phyloP scores from a whole-genome alignment of 1,140 invertebrate species.

The Cyrtorhinus lividipennis region DNA sequence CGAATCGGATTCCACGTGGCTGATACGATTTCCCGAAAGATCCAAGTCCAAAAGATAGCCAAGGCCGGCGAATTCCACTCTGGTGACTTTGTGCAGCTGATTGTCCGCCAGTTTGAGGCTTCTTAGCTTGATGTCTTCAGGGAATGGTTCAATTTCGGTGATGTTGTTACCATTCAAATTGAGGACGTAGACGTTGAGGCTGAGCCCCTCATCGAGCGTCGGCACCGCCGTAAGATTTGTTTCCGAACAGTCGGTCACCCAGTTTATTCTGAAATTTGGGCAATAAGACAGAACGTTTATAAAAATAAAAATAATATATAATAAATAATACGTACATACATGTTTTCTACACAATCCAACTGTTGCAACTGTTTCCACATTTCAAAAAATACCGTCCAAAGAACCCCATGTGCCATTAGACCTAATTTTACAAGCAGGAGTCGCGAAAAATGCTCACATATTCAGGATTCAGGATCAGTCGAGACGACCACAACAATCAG shows the following conservation, averaged over 20 bases:
- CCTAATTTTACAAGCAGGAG: no score
- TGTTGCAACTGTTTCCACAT: no score
- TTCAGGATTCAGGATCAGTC: no score
- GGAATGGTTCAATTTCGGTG: constrained; percentile 41
- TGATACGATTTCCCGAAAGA: constrained; percentile 48
- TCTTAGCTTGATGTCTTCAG: constrained; percentile 46
- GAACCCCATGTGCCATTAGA: no score
- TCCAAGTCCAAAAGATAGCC: constrained; percentile 53
- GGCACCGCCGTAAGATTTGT: constrained; percentile 55
- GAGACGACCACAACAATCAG: no score
- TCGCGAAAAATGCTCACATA: no score
- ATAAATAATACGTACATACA: no score
- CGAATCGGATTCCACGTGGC: constrained; percentile 43
- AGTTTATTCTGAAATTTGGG: constrained; percentile 47
- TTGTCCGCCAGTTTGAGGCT: constrained; percentile 55
- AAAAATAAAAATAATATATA: no score
- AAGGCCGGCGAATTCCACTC: constrained; percentile 43
- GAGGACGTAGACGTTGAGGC: constrained; percentile 50
- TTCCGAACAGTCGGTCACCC: constrained; percentile 60
- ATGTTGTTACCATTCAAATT: constrained; percentile 56
- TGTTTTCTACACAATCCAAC: no score
- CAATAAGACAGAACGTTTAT: no score
- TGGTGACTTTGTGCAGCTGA: constrained; percentile 39
- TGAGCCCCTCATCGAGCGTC: constrained; percentile 41
- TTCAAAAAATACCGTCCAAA: no score